These are phyloP conservation scores for Neomonachus schauinslandi DNA, from an alignment of 2,113 vertebrate genomes.

Conservation along the genomic window DNA sequence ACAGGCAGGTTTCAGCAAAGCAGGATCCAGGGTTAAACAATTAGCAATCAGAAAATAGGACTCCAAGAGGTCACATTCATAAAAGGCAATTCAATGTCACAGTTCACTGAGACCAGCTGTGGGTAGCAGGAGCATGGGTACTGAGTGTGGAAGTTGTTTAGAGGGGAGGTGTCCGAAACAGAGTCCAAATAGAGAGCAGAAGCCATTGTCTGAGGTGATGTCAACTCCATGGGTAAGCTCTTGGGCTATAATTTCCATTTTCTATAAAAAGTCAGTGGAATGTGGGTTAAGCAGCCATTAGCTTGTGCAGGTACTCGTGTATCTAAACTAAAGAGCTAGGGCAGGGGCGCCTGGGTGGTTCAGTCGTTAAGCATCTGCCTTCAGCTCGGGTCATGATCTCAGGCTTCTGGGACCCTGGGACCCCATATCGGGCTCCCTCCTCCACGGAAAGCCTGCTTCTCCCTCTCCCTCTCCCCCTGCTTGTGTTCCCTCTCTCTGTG, in stretches of 20 bases:
- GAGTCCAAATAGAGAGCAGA: background rate
- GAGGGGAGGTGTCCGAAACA: background rate
- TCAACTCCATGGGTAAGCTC: background rate
- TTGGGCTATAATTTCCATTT: background rate
- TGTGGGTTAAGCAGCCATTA: background rate
- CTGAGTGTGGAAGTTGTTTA: background rate
- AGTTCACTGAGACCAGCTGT: background rate
- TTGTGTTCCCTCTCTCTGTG: too few relatives aligned
- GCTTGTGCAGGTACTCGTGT: background rate
- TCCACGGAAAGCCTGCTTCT: too few relatives aligned
- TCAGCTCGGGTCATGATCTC: too few relatives aligned
- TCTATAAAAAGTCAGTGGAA: background rate
- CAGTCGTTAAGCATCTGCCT: too few relatives aligned
- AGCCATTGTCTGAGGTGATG: background rate
- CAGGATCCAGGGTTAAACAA: background rate
- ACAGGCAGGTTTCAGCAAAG: background rate
- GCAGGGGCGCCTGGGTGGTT: too few relatives aligned
- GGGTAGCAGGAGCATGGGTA: background rate
- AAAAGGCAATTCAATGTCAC: background rate
- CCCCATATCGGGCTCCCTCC: too few relatives aligned
- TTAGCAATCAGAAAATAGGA: background rate
- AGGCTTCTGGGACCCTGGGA: too few relatives aligned
- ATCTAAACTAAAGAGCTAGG: background rate
- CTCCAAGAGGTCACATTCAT: background rate
- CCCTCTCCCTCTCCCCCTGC: too few relatives aligned